phyloP scores from a whole-genome alignment of 2,888 invertebrate genomes.

The Eupithecia abbreviata region DNA sequence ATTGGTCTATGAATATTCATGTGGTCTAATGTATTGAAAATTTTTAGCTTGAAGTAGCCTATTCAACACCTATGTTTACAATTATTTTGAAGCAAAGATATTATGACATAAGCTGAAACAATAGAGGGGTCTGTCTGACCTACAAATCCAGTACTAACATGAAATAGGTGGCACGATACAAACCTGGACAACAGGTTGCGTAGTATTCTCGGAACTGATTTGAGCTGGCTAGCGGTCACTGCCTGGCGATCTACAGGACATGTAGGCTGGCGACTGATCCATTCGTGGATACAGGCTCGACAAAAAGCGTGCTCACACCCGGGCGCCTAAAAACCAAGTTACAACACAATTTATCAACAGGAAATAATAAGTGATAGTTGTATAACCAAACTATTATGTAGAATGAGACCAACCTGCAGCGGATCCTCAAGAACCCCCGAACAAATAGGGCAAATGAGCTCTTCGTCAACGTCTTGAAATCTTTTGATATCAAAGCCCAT shows the following conservation, averaged over 20 bases:
- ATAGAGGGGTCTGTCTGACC: slow-evolving; percentile 50
- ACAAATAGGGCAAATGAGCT: slow-evolving; percentile 97
- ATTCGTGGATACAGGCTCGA: slow-evolving; percentile 95
- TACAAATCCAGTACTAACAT: slow-evolving; percentile 43
- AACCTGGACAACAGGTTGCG: slow-evolving; percentile 94
- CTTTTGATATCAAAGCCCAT: slow-evolving; percentile 98
- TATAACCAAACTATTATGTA: slow-evolving; percentile 12
- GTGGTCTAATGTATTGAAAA: slow-evolving; percentile 25
- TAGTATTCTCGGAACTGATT: slow-evolving; percentile 96
- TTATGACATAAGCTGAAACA: slow-evolving; percentile 50
- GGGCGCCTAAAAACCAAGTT: slow-evolving; percentile 87
- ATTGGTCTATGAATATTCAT: slow-evolving; percentile 32
- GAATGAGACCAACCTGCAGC: slow-evolving; percentile 88
- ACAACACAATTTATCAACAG: background rate
- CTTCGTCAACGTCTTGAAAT: slow-evolving; percentile 98
- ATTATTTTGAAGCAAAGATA: slow-evolving; percentile 16
- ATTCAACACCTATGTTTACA: slow-evolving; percentile 5
- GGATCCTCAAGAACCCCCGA: slow-evolving; percentile 97
- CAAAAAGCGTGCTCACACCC: slow-evolving; percentile 99
- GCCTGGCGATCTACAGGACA: slow-evolving; percentile 97
- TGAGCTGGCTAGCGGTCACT: slow-evolving; percentile 93
- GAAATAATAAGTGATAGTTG: slow-evolving; percentile 6
- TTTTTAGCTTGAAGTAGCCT: slow-evolving; percentile 10
- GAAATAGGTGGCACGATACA: slow-evolving; percentile 20
- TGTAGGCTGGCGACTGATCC: slow-evolving; percentile 96